phyloP scores from a whole-genome alignment of 2,113 vertebrate genomes.

The Canis aureus region DNA sequence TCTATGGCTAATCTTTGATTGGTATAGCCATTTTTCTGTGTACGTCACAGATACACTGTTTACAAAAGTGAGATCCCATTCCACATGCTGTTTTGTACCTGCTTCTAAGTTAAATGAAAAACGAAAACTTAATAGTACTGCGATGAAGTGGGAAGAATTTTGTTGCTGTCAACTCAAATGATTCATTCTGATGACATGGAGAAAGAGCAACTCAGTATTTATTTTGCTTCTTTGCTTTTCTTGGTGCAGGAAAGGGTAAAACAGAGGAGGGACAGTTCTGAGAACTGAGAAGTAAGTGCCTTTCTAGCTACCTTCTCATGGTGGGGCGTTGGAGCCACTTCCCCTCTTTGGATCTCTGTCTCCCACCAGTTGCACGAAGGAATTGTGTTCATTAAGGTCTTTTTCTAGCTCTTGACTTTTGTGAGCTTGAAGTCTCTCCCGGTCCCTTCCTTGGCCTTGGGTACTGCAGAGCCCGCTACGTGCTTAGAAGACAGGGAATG shows the following conservation, averaged over 20 bases:
- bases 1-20: neutral
- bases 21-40: neutral
- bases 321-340: rapidly evolving
- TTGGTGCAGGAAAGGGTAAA: slow-evolving; percentile 5
- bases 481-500: neutral
- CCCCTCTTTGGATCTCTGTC: neutral
- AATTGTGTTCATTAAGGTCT: neutral
- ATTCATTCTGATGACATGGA: slow-evolving; percentile 43
- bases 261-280: neutral
- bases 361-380: neutral
- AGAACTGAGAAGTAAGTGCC: neutral
- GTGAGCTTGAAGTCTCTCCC: neutral
- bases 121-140: neutral
- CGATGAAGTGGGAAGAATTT: slow-evolving; percentile 48
- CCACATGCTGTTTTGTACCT: neutral
- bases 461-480: neutral
- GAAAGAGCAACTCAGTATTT: slow-evolving; percentile 37
- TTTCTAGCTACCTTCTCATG: neutral
- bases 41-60: neutral
- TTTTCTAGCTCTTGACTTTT: neutral
- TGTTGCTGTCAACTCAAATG: neutral
- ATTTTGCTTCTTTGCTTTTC: slow-evolving; percentile 64
- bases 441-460: neutral
- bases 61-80: neutral
- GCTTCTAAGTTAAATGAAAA: slow-evolving; percentile 21